Evolutionary conservation across 2,797 vertebrate species (phyloP), one percentile per base, ranked within the genome.

Genomic region (Phoxinus dragarum): DNA sequence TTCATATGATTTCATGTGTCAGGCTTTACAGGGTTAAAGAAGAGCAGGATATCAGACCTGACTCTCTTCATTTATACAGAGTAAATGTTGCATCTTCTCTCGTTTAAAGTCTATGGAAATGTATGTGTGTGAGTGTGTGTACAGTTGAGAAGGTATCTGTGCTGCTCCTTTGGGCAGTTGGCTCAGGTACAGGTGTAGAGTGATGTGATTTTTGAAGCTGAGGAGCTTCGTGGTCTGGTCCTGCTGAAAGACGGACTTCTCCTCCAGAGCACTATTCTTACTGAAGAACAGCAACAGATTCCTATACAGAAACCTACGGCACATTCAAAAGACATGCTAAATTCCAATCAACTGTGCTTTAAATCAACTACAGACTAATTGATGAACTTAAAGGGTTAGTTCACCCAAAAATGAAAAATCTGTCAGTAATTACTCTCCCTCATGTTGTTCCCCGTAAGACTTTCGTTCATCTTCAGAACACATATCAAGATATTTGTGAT

Each of bases 151-250:
- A 8, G 96, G 96, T 74, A 97, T 95, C 86, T 96, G 96, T 56
- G 97, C 96, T 1, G 97, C 94, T 85, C 98, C 98, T 94, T 98
- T 98, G 17, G 98, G 98, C 61, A 99, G 90, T 14, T 97, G 97
- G 93, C 97, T 99, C 90, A 99, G 88, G 77, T 98, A 99, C 21
- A 99, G 96, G 86, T 97, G 96, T 17, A 99, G 61, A 14, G 91
- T 93, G 88, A 95, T 89, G 79, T 94, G 93, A 23, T 91, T 95
- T 91, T 98, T 99, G 16, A 99, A 86, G 85, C 91, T 93, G 82
- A 99, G 96, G 52, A 98, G 94, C 88, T 93, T 91, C 0, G 95
- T 96, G 81, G 82, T 92, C 83, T 93, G 88, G 81, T 93, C 95
- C 67, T 87, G 89, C 88, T 96, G 95, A 92, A 99, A 99, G 88